Base-by-base conservation (phyloP, 2,888 invertebrate species). In the Hoplodrina ambigua region DNA sequence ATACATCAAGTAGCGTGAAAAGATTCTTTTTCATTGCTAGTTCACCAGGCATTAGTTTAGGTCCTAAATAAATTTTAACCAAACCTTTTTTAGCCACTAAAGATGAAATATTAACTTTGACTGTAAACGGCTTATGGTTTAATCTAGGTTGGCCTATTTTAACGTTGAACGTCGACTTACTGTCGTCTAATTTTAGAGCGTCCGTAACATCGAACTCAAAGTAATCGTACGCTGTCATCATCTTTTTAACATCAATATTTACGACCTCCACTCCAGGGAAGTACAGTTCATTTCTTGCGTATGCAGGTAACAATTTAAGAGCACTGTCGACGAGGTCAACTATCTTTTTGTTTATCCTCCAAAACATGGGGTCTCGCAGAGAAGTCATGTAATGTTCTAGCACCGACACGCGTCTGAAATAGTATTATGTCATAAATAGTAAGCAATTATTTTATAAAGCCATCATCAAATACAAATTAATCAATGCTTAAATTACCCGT, bases 361-460 rank as follows among this genome's bases (percentile, higher is more conserved):
- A 98, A 94, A 97, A 97, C 72, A 97, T 94, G 4, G 98, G 98
- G 90, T 98, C 98, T 72, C 97, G 96, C 84, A 97, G 83, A 71
- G 97, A 96, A 3, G 97, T 97, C 88, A 96, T 96, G 81, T 96
- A 97, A 80, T 96, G 96, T 46, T 90, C 91, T 33, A 96, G 83
- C 8, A 90, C 91, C 10, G 95, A 92, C 19, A 87, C 88, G 66
- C 86, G 84, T 59, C 95, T 95, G 88, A 79, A 94, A 94, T 63
- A 62, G 69, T 66, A 80, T 65, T 58, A 63, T 53, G 65, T 54
- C 72, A 72, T 77, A 61, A 68, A 74, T 63, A 72, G 56, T 65
- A 56, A 49, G 69, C 65, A 65, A 73, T 74, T 67, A 67, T 70
- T 56, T 25, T 67, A 58, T 71, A 65, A 80, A 84, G 78, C 50